Evolutionary conservation across 2,113 vertebrate genomes (phyloP), one percentile per base, ranked within the genome.

Genomic region (Sminthopsis crassicaudata): DNA sequence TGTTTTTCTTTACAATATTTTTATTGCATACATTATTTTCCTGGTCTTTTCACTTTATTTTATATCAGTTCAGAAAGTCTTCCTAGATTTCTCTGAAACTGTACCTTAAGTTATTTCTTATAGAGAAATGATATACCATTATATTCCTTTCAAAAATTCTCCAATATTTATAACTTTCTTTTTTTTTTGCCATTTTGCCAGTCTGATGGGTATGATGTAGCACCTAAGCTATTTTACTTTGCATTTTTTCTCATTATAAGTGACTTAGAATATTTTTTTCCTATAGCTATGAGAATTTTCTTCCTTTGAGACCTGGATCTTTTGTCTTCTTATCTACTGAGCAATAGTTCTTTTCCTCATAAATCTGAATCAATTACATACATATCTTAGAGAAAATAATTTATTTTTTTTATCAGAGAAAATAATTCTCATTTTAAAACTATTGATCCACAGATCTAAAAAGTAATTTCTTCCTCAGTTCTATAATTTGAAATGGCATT

Each of bases 401-500:
- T 48, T 48, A 48, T 48, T 48, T 48, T 5, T 14, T 42, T 84
- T 84, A 42, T 84, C 14, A 8, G 67, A 22, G 67, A 84, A 84
- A 42, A 84, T 84, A 42, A 84, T 84, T 84, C n/a, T 84, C n/a
- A 67, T 36, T 76, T 76, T 23, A 42, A 84, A n/a, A 42, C 6
- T 84, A 42, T 36, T 84, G 67, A 42, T 42, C n/a, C 5, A 42
- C 16, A 84, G 19, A 23, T 84, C 19, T 42, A n/a, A 84, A 84
- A 42, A 42, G 67, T 8, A 84, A 84, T 42, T 42, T 42, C 67
- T 84, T 84, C n/a, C 19, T 84, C 67, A n/a, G 42, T n/a, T 0
- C 52, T 94, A 19, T 50, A 94, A 60, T 57, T 96, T 26, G 92
- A 93, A 94, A 19, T 53, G 94, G 53, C 46, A 92, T 16, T 94